Conservation (phyloP, 2,888 invertebrate species). For the Dasypolia templi region DNA sequence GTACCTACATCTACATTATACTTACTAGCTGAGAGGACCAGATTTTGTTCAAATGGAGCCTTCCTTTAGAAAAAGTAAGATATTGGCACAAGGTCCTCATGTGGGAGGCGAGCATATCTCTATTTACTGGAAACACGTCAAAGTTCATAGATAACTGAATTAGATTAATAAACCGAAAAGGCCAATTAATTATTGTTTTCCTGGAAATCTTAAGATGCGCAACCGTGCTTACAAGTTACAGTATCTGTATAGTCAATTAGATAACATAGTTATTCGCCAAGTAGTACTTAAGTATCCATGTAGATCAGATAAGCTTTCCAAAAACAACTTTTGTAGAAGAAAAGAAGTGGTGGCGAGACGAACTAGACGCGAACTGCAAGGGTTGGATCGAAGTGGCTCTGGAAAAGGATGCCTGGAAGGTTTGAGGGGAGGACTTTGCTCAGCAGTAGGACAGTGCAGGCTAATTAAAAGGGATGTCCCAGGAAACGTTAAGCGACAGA, state of each 20-base stretch:
- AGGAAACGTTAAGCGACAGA: background rate
- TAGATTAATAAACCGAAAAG: slow-evolving; percentile 48
- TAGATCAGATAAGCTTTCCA: background rate
- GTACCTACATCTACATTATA: background rate
- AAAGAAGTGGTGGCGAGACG: background rate
- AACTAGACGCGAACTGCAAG: background rate
- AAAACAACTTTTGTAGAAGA: background rate
- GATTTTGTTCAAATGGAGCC: background rate
- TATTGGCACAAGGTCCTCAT: slow-evolving; percentile 35
- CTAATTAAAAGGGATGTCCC: background rate
- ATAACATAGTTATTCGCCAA: background rate
- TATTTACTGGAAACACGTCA: slow-evolving; percentile 38
- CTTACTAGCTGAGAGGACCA: background rate
- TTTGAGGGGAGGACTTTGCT: background rate
- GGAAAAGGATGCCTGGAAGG: background rate
- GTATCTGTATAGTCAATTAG: background rate
- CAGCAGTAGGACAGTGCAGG: background rate
- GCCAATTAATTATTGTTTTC: slow-evolving; percentile 44
- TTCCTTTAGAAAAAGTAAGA: background rate
- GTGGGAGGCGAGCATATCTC: slow-evolving; percentile 54
- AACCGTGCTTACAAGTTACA: background rate
- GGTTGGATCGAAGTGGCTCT: background rate
- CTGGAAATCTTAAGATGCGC: slow-evolving; percentile 35
- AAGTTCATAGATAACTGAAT: slow-evolving; percentile 60
- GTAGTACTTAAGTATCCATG: background rate